A percentile compares a stretch with the other conserved stretches of the same genome.
phyloP scores from a whole-genome alignment of 2,113 vertebrate species.

The Nestor notabilis region DNA sequence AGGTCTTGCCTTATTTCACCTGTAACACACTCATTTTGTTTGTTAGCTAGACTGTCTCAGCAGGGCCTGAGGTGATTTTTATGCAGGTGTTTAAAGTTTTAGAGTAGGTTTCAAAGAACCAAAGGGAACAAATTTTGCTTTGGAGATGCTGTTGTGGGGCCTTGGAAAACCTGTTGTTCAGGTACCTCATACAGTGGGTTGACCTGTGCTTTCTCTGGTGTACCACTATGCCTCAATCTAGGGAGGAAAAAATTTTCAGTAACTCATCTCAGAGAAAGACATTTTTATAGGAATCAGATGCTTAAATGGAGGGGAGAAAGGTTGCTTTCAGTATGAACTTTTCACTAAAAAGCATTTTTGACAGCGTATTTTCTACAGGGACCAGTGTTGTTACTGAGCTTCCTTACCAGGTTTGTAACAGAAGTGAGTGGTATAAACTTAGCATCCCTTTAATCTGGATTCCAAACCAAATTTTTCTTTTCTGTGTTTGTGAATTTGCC shows the following conservation, averaged over 20 bases:
- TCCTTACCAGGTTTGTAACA: background rate
- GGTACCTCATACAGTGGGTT: background rate
- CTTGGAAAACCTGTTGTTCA: background rate
- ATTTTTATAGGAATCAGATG: background rate
- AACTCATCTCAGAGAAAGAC: background rate
- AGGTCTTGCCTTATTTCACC: background rate
- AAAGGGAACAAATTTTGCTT: background rate
- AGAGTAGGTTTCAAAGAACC: background rate
- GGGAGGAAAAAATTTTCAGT: background rate
- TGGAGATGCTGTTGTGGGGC: background rate
- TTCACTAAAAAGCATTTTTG: background rate
- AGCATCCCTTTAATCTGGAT: background rate
- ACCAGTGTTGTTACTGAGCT: background rate
- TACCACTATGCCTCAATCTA: background rate
- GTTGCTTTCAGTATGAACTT: background rate
- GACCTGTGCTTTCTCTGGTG: background rate
- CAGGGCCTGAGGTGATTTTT: background rate
- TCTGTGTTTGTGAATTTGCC: background rate
- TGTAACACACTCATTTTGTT: rapidly evolving
- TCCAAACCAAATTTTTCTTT: background rate
- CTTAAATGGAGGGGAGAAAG: background rate
- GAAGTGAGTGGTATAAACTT: background rate
- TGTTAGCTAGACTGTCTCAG: background rate
- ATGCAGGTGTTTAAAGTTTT: background rate
- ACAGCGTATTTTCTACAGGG: background rate